Conservation (phyloP, 2,888 invertebrate species). For the Sesia bembeciformis region DNA sequence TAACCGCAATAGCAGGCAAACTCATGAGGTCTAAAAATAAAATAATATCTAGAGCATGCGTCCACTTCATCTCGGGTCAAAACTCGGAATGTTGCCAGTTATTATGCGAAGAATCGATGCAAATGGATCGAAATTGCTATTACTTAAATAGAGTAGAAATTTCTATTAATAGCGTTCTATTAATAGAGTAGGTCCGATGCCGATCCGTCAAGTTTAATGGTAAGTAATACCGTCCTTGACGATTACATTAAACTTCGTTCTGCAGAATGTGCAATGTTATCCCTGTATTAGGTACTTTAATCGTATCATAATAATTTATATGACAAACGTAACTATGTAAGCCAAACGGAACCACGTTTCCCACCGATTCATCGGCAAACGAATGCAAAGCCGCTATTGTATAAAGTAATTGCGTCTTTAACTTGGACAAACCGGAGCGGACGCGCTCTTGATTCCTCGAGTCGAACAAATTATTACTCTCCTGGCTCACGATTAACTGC, state of each 20-base stretch:
- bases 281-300: too few species aligned
- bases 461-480: conserved; percentile 17
- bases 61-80: conserved; percentile 29
- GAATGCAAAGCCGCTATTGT: conserved; percentile 5
- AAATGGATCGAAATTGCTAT: not conserved
- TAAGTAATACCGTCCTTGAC: too few species aligned
- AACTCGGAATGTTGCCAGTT: conserved; percentile 37
- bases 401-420: conserved; percentile 24
- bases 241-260: too few species aligned
- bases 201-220: too few species aligned
- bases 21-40: conserved; percentile 32
- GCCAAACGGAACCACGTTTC: not conserved
- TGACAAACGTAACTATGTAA: not conserved
- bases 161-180: too few species aligned
- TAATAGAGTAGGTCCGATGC: too few species aligned
- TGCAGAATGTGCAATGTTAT: too few species aligned
- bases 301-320: not conserved
- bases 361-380: not conserved
- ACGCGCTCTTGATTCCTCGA: conserved; percentile 19
- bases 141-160: too few species aligned
- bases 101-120: conserved; percentile 18
- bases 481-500: conserved; percentile 14
- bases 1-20: conserved; percentile 36
- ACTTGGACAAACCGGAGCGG: conserved; percentile 24
- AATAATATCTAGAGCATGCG: conserved; percentile 22